phyloP scores from a whole-genome alignment of 2,113 vertebrate genomes.

The Probosciger aterrimus region DNA sequence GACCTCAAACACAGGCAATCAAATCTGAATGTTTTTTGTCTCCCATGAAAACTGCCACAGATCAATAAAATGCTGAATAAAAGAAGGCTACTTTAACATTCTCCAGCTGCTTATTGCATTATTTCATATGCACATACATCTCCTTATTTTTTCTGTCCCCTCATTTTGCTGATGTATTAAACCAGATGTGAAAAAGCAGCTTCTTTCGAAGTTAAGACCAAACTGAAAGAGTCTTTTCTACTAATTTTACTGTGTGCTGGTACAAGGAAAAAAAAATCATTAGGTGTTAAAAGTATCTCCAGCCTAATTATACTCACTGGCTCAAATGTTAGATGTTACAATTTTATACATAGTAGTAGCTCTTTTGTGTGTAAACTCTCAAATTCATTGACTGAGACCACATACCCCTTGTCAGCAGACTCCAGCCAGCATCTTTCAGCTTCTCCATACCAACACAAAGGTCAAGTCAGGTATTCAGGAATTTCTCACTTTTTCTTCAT shows the following conservation, averaged over 20 bases:
- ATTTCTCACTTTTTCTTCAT: not conserved
- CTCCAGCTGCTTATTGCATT: not conserved
- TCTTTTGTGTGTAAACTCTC: not conserved
- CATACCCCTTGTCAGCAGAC: not conserved
- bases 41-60: not conserved
- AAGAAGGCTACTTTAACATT: not conserved
- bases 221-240: not conserved
- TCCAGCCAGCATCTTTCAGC: not conserved
- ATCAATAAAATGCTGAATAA: not conserved
- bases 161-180: not conserved
- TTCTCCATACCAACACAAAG: not conserved
- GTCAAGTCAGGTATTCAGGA: not conserved
- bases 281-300: not conserved
- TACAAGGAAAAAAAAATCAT: not conserved
- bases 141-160: not conserved
- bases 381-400: not conserved
- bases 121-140: not conserved
- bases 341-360: not conserved
- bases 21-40: not conserved
- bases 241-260: not conserved
- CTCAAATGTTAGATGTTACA: not conserved
- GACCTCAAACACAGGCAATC: not conserved
- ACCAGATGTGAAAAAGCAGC: not conserved
- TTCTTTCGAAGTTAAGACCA: not conserved
- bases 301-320: not conserved